phyloP scores from a whole-genome alignment of 2,888 invertebrate genomes.

The Tetragonula carbonaria region DNA sequence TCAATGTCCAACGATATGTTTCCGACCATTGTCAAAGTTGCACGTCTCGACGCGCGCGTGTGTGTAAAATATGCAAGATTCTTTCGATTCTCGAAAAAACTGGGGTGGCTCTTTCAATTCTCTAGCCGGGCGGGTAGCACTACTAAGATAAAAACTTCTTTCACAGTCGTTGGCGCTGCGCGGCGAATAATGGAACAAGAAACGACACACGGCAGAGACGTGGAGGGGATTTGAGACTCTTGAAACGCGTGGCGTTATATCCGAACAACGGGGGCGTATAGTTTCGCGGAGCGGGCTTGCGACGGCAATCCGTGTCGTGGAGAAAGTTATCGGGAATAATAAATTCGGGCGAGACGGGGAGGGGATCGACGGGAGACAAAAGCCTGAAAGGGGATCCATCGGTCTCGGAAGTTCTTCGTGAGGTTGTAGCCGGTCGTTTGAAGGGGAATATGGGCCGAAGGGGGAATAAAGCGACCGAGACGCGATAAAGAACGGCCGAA shows the following conservation, averaged over 20 bases:
- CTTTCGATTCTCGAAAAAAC: too few species aligned
- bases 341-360: conserved; percentile 69
- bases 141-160: too few species aligned
- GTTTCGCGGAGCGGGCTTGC: not conserved
- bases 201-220: conserved; percentile 17
- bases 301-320: conserved; percentile 52
- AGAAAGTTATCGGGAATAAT: conserved; percentile 77
- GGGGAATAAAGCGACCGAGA: conserved; percentile 34
- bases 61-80: too few species aligned
- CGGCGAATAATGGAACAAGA: conserved; percentile 12
- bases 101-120: too few species aligned
- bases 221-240: conserved; percentile 49
- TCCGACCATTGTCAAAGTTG: too few species aligned
- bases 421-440: not conserved
- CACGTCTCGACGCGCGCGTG: too few species aligned
- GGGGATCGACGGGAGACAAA: conserved; percentile 67
- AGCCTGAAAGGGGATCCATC: conserved; percentile 70
- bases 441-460: not conserved
- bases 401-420: conserved; percentile 63
- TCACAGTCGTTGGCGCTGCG: not conserved
- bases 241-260: conserved; percentile 5
- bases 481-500: conserved; percentile 43
- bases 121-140: too few species aligned
- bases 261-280: not conserved
- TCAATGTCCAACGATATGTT: too few species aligned